Base-by-base conservation (phyloP, 2,797 vertebrate species). In the Jordanella pulchra region DNA sequence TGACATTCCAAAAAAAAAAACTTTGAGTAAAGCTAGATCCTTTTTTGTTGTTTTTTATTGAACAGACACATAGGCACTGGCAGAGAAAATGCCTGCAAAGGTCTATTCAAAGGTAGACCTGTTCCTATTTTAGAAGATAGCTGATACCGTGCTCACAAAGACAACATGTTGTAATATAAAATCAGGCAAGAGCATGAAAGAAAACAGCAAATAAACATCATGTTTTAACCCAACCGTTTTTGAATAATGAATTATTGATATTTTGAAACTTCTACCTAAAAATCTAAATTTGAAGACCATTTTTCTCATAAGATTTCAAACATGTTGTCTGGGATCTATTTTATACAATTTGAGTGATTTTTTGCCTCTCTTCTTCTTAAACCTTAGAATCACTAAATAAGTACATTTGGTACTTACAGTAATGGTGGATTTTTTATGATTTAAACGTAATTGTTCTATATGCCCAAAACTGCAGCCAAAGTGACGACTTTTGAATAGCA, bases 401-500 rank as follows among this genome's bases (percentile, higher is more conserved):
- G 35, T 18, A 54, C 28, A 28, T 28, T 39, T 12, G 30, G 32
- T 14, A 18, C 23, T 21, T 21, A n/a, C 27, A 50, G 28, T 47
- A 48, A 32, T 13, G 44, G 28, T 39, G 2, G 11, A 66, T 23
- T 48, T 14, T 32, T 18, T 6, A 4, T 25, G 17, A 21, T 64
- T 45, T 30, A 17, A 51, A 65, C 54, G 7, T 54, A 42, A 23
- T 53, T 18, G n/a, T 50, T 13, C 23, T 25, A 3, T 68, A 73
- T 60, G 47, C 67, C 44, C 32, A 66, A 65, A 12, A 56, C 39
- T 27, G 3, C 71, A 65, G 63, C 66, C 72, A 70, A 74, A 79
- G 69, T 82, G 80, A 76, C 84, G 86, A 81, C 84, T 79, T 42
- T 68, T 87, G 84, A 88, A 87, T 68, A 78, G 82, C 80, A 86